Conservation (phyloP, 2,113 vertebrate species). For the Zonotrichia leucophrys region DNA sequence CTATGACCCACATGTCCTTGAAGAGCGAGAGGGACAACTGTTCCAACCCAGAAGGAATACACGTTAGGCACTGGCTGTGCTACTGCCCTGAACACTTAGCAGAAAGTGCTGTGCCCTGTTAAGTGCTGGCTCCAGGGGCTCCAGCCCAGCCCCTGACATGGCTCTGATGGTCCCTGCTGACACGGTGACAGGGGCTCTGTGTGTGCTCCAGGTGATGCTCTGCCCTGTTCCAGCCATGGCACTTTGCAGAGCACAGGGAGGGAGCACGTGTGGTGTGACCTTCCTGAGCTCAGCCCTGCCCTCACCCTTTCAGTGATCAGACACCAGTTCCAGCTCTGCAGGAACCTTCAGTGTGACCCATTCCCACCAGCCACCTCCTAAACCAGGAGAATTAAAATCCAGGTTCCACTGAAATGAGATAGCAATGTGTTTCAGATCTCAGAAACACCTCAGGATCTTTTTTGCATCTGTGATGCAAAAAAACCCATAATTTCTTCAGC, state of each 20-base stretch:
- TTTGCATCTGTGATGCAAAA: background rate
- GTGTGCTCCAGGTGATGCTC: accelerated
- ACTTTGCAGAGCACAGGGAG: accelerated
- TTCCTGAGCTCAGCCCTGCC: background rate
- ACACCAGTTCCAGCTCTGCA: background rate
- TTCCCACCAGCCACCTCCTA: background rate
- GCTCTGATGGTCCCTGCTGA: background rate
- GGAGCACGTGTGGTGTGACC: background rate
- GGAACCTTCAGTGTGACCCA: background rate
- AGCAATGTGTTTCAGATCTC: background rate
- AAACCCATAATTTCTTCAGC: background rate
- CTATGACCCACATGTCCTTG: background rate
- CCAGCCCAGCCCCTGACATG: background rate
- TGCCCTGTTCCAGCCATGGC: background rate
- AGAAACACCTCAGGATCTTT: background rate
- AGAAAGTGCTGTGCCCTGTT: background rate
- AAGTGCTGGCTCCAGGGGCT: background rate
- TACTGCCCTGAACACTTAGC: slow-evolving; percentile 10
- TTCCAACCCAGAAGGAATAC: background rate
- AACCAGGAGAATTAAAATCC: background rate
- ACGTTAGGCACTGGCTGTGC: accelerated
- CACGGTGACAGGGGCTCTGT: accelerated
- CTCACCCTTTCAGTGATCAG: background rate
- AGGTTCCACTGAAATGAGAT: background rate
- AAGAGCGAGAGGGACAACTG: background rate